Base-by-base conservation (phyloP, 2,113 vertebrate genomes). In the Gadus macrocephalus region DNA sequence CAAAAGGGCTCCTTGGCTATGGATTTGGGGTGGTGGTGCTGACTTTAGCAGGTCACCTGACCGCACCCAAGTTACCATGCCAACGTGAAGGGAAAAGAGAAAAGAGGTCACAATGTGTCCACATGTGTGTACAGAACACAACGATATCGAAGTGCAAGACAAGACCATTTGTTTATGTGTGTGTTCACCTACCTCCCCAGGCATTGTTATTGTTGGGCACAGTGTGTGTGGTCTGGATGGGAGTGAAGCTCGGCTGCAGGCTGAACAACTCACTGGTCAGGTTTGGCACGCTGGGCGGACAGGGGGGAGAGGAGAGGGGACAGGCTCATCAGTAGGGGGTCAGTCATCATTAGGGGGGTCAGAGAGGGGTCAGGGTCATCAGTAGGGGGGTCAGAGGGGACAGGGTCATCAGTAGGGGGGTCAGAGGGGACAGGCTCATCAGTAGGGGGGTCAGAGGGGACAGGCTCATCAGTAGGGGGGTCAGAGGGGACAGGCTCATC, bases 221-320 rank as follows among this genome's bases (percentile, higher is more conserved):
- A 89, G 93, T 93, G 88, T 94, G 94, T 85, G 91, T 95, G 83
- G 93, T 95, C 84, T 95, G 95, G 84, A 95, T 92, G 68, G 93
- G 91, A 82, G 92, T 92, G 87, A 94, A 96, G 14, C 83, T 92
- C 67, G 93, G 93, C 84, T 96, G 95, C 78, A 96, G 89, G 87
- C 94, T 94, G 81, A 96, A 96, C 82, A 96, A 92, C 88, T 97
- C 95, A 82, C 89, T 93, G 85, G 88, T 92, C 82, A 96, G 93
- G 81, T 93, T 95, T 90, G 95, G 95, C 93, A 95, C 94, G 86
- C 95, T 96, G 87, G 20, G 42, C 77, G 68, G 65, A 73, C 67
- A 64, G 65, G 55, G 15, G 15, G 15, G 25, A 25, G 2, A 35
- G 31, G 31, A 35, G 4, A 6, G 31, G 31, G 31, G 31, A 35